A percentile compares a stretch with the other conserved stretches of the same genome.
Conservation (phyloP, 2,113 vertebrate species). For the Pseudopodoces humilis region DNA sequence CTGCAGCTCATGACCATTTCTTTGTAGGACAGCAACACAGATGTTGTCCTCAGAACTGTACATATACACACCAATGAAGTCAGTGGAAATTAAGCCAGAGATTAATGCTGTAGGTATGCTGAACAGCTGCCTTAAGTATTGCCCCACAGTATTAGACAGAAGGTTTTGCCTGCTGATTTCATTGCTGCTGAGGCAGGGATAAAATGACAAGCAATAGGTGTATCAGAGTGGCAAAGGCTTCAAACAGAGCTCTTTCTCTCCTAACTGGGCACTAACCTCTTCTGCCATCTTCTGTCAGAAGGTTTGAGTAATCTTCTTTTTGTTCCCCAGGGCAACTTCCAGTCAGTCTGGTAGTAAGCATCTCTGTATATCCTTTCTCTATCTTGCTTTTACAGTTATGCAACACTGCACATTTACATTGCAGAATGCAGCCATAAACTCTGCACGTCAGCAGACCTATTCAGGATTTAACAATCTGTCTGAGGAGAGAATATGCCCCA, state of each 20-base stretch:
- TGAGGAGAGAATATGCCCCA: not conserved
- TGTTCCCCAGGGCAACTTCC: not conserved
- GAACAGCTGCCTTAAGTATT: not conserved
- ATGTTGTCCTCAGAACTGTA: accelerated
- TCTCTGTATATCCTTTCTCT: not conserved
- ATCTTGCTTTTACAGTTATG: not conserved
- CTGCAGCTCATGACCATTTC: not conserved
- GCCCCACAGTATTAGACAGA: not conserved
- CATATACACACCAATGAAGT: not conserved
- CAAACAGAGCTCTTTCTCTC: not conserved
- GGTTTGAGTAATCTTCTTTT: not conserved
- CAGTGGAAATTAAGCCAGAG: not conserved
- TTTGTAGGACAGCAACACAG: not conserved
- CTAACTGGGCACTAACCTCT: not conserved
- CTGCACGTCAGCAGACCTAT: not conserved
- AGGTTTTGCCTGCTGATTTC: not conserved
- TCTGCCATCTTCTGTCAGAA: conserved; percentile 1
- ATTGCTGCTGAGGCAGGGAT: not conserved
- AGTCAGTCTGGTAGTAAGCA: not conserved
- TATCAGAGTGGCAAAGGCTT: not conserved
- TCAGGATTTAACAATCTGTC: not conserved
- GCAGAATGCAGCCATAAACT: not conserved
- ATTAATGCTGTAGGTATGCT: not conserved
- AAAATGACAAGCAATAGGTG: not conserved
- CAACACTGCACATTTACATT: not conserved